phyloP scores from a whole-genome alignment of 2,888 invertebrate genomes.

The Tipula confusa region DNA sequence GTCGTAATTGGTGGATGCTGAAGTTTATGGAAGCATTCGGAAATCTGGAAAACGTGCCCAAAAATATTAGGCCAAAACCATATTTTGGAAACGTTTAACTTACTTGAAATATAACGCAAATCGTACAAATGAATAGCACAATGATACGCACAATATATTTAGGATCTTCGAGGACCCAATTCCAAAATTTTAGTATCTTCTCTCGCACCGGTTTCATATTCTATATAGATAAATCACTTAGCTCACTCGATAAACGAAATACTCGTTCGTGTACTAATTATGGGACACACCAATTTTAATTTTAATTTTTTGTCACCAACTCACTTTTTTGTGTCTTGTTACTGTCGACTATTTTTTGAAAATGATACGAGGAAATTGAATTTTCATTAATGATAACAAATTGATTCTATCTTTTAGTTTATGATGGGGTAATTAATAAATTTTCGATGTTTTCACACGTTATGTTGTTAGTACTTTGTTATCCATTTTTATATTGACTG shows the following conservation, averaged over 20 bases:
- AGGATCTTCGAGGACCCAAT: slow-evolving; percentile 50
- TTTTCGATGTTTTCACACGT: not conserved
- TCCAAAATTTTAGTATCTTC: not conserved
- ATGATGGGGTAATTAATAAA: not conserved
- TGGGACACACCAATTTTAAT: no score
- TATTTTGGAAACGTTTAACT: slow-evolving; percentile 35
- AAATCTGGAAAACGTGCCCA: slow-evolving; percentile 51
- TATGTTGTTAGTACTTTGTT: not conserved
- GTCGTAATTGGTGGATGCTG: slow-evolving; percentile 62
- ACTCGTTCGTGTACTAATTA: not conserved
- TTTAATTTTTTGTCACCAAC: not conserved
- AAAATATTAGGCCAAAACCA: not conserved
- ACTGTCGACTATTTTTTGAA: not conserved
- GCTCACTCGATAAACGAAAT: no score
- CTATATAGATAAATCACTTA: no score
- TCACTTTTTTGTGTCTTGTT: not conserved
- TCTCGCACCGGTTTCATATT: not conserved
- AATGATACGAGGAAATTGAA: not conserved
- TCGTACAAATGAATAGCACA: slow-evolving; percentile 54
- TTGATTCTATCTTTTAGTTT: not conserved
- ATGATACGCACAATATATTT: slow-evolving; percentile 56
- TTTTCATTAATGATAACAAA: not conserved
- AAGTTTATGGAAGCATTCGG: slow-evolving; percentile 58
- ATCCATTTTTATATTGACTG: not conserved
- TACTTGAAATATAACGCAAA: slow-evolving; percentile 59